A percentile compares a stretch with the other conserved stretches of the same genome.
These are phyloP conservation scores for Acanthurus lineatus DNA, from an alignment of 2,797 vertebrate species.

Conservation along the genomic window DNA sequence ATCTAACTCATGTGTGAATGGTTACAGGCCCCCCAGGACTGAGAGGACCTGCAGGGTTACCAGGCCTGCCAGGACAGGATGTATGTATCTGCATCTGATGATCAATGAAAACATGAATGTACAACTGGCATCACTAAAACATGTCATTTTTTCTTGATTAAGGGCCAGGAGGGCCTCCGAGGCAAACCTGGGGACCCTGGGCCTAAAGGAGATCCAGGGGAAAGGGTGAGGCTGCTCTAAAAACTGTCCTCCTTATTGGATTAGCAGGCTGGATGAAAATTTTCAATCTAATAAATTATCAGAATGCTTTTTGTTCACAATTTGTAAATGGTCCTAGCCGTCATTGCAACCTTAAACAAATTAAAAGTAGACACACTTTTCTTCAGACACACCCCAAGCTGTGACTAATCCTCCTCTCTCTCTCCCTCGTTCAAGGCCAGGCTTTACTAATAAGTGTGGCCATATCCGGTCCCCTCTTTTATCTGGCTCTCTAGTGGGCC, in stretches of 20 bases:
- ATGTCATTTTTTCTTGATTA: conserved; percentile 13
- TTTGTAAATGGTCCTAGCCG: conserved; percentile 59
- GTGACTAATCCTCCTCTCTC: conserved; percentile 71
- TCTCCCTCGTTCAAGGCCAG: conserved; percentile 51
- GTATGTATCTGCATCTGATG: conserved; percentile 68
- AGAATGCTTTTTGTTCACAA: conserved; percentile 59
- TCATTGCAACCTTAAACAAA: conserved; percentile 67
- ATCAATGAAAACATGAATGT: conserved; percentile 1
- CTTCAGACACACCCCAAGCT: conserved; percentile 69
- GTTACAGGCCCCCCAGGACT: conserved; percentile 85
- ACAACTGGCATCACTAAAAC: conserved; percentile 5
- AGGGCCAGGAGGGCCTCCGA: conserved; percentile 86
- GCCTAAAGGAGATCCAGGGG: conserved; percentile 87
- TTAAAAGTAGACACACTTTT: conserved; percentile 72
- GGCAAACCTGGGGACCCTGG: conserved; percentile 83
- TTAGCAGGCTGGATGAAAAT: conserved; percentile 49
- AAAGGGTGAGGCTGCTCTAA: conserved; percentile 81
- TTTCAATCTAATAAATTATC: conserved; percentile 61
- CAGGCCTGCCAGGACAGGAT: conserved; percentile 82
- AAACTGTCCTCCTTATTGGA: conserved; percentile 44
- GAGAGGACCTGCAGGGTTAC: conserved; percentile 86
- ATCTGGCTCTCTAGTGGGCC: conserved; percentile 61
- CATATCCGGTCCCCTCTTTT: conserved; percentile 65
- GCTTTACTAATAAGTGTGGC: conserved; percentile 69
- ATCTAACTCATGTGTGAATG: background rate